These are phyloP conservation scores for Squalus acanthias DNA, from an alignment of 2,797 vertebrate genomes.

Conservation along the genomic window DNA sequence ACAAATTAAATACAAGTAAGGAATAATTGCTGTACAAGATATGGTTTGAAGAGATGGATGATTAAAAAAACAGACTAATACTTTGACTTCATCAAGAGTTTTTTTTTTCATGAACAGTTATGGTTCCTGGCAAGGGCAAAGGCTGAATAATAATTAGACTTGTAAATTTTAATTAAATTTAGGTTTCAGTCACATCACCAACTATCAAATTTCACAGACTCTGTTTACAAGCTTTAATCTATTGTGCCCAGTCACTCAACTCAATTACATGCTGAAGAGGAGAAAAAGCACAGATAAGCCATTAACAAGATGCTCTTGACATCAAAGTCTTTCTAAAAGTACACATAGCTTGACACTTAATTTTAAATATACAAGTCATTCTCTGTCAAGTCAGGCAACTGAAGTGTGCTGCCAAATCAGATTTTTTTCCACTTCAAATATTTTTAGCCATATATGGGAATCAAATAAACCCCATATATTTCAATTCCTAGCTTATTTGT, in stretches of 20 bases:
- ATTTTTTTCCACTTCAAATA: too few species aligned
- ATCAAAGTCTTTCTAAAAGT: background rate
- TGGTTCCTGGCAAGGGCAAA: background rate
- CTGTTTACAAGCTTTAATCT: background rate
- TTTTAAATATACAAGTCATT: background rate
- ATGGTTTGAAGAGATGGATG: background rate
- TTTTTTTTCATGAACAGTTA: background rate
- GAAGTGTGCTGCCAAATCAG: background rate
- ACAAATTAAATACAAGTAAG: background rate
- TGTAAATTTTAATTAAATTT: slow-evolving; percentile 9
- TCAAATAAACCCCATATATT: background rate
- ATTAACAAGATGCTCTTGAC: background rate
- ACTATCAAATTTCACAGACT: background rate
- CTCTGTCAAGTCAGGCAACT: background rate
- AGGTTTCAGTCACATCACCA: background rate
- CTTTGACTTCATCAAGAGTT: background rate
- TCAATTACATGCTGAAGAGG: background rate
- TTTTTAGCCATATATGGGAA: background rate
- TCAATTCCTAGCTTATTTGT: background rate
- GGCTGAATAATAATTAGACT: background rate
- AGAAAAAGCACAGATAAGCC: background rate
- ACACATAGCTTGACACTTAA: background rate
- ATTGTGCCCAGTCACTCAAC: background rate
- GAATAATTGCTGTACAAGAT: background rate
- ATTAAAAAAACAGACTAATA: background rate